Percentiles rank a stretch among this genome's conserved stretches.
phyloP scores from a whole-genome alignment of 1,140 invertebrate genomes.

The Platorchestia sp. region DNA sequence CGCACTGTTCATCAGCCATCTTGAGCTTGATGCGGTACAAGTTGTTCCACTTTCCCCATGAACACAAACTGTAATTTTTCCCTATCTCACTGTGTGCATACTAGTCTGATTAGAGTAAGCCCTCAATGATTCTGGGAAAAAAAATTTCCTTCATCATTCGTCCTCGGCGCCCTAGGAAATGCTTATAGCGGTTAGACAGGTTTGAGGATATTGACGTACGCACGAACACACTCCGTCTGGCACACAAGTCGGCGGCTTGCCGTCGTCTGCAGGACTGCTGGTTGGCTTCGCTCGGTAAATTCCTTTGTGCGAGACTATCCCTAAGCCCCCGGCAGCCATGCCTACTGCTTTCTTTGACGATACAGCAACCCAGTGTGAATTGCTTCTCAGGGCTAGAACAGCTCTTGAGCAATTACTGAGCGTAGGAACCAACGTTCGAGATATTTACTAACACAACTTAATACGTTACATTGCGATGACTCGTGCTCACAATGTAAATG shows the following conservation, averaged over 20 bases:
- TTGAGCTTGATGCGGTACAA: background rate
- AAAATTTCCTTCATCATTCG: background rate
- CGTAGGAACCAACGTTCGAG: background rate
- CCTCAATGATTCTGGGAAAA: background rate
- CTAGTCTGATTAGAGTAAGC: background rate
- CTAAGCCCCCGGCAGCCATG: background rate
- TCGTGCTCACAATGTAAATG: background rate
- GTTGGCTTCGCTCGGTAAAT: background rate
- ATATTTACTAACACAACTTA: background rate
- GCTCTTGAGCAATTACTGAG: background rate
- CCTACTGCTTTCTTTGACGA: background rate
- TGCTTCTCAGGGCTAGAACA: background rate
- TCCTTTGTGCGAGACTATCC: constrained; percentile 3
- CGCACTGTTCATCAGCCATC: background rate
- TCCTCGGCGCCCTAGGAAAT: background rate
- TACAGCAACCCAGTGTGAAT: background rate
- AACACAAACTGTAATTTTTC: background rate
- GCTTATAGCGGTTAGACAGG: constrained; percentile 6
- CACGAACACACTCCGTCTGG: background rate
- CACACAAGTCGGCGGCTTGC: background rate
- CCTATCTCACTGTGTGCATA: background rate
- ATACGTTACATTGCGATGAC: background rate
- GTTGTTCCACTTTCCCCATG: background rate
- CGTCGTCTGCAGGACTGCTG: background rate
- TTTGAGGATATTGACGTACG: background rate